These are phyloP conservation scores for Myiotriccus ornatus DNA, from an alignment of 2,797 vertebrate species.

Conservation along the genomic window DNA sequence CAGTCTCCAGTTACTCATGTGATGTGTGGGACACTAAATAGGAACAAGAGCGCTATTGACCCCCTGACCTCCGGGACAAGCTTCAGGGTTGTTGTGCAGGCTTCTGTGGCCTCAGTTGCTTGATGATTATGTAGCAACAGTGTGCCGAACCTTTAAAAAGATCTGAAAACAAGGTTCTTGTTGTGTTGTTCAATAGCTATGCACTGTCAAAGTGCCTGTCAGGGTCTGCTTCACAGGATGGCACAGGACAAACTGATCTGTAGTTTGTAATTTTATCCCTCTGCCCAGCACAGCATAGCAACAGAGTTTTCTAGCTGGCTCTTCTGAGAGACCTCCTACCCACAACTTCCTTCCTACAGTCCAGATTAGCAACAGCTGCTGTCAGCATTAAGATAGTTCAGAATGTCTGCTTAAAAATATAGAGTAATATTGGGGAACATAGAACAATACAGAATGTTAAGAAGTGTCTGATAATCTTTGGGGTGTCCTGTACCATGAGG, in stretches of 20 bases:
- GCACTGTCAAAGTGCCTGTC: not conserved
- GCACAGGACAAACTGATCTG: not conserved
- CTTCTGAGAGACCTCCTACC: not conserved
- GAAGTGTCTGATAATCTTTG: not conserved
- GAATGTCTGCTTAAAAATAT: not conserved
- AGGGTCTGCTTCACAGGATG: not conserved
- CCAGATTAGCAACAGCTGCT: not conserved
- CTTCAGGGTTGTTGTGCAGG: not conserved
- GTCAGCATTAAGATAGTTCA: not conserved
- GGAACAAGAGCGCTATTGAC: slow-evolving; percentile 29
- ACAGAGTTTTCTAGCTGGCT: not conserved
- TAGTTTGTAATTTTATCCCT: not conserved
- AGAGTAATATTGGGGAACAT: not conserved
- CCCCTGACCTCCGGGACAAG: not conserved
- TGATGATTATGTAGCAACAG: not conserved
- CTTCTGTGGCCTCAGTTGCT: not conserved
- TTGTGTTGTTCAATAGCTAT: not conserved
- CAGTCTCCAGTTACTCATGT: not conserved
- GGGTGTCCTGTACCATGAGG: not conserved
- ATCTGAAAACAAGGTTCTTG: slow-evolving; percentile 10
- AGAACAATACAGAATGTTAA: not conserved
- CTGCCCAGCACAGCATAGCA: not conserved
- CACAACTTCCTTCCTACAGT: not conserved
- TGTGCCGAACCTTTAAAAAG: not conserved
- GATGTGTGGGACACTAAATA: not conserved